Percentiles rank a stretch among this genome's conserved stretches.
phyloP scores from a whole-genome alignment of 2,888 invertebrate species.

The Meloe dianella region DNA sequence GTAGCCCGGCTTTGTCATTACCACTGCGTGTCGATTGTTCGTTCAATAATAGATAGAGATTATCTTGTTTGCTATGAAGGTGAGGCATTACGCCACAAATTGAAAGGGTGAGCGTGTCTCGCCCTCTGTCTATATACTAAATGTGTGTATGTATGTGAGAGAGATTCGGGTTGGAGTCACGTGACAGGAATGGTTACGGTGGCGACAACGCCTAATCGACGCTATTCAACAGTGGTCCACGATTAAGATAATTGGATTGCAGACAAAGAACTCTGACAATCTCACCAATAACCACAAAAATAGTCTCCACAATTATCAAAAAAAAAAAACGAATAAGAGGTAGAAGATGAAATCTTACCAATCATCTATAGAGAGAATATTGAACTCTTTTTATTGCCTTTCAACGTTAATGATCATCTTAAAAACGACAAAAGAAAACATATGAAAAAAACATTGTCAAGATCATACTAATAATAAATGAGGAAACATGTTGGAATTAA shows the following conservation, averaged over 20 bases:
- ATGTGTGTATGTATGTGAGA: neutral
- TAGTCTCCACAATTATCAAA: conserved; percentile 18
- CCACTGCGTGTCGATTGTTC: conserved; percentile 1
- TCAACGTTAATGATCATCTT: neutral
- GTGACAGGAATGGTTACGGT: conserved; percentile 39
- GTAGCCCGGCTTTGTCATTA: neutral
- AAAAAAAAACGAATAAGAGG: neutral
- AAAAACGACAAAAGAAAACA: neutral
- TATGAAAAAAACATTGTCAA: neutral
- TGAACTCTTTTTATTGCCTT: neutral
- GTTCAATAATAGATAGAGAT: conserved; percentile 25
- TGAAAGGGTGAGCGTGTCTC: neutral
- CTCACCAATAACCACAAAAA: conserved; percentile 50
- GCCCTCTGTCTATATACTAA: neutral
- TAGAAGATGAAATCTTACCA: neutral
- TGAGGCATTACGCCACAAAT: neutral
- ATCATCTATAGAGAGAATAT: neutral
- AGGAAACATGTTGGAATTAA: conserved; percentile 12
- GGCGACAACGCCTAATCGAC: conserved; percentile 53
- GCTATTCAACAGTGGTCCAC: conserved; percentile 56
- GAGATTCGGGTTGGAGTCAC: conserved; percentile 37
- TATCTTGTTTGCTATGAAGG: conserved; percentile 23
- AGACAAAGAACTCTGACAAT: conserved; percentile 53
- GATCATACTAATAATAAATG: conserved; percentile 7
- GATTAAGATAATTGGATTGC: conserved; percentile 58